Conservation (phyloP, 2,797 vertebrate genomes). For the Prionace glauca region DNA sequence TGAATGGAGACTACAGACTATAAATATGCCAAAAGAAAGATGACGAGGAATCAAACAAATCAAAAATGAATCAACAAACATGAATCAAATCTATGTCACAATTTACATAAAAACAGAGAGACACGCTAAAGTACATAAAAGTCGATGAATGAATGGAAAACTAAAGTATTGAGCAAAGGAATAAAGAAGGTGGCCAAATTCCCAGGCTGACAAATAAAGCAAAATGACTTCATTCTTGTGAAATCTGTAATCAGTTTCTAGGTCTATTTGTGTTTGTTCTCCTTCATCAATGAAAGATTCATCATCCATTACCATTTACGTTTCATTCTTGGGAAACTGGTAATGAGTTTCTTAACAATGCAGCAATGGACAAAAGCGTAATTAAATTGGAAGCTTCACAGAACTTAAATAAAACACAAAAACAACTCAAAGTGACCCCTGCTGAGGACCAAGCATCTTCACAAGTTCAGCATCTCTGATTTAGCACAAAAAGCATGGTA, state of each 20-base stretch:
- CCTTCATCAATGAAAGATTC: not conserved
- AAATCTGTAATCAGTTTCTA: not conserved
- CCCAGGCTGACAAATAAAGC: not conserved
- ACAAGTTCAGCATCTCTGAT: not conserved
- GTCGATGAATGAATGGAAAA: constrained; percentile 11
- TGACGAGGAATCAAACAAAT: not conserved
- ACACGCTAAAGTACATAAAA: too few species aligned
- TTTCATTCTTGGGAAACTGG: constrained; percentile 27
- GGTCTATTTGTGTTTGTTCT: constrained; percentile 7
- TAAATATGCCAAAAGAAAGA: not conserved
- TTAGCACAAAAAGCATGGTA: not conserved
- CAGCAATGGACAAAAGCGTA: not conserved
- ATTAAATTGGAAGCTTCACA: not conserved
- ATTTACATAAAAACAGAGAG: not conserved
- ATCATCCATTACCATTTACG: not conserved
- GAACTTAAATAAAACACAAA: constrained; percentile 14
- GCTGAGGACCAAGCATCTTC: not conserved
- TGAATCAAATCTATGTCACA: not conserved
- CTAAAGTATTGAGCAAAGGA: not conserved
- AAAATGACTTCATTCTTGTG: not conserved
- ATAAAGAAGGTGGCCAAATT: not conserved
- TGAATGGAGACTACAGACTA: not conserved
- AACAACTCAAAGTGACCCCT: not conserved
- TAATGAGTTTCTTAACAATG: constrained; percentile 11
- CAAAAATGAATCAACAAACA: not conserved